A percentile compares a stretch with the other conserved stretches of the same genome.
phyloP scores from a whole-genome alignment of 2,888 invertebrate genomes.

The Amiota communis region DNA sequence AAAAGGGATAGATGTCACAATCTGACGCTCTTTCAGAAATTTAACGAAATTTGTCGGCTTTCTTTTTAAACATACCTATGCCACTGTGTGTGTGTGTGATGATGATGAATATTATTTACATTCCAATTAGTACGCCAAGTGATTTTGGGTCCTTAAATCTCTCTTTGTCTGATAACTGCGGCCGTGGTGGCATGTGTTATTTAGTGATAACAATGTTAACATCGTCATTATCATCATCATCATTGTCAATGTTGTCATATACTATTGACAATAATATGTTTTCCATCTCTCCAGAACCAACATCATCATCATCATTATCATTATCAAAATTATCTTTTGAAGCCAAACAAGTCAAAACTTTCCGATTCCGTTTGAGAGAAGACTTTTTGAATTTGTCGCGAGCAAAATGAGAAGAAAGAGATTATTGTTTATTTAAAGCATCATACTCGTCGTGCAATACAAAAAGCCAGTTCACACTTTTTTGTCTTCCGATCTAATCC shows the following conservation, averaged over 20 bases:
- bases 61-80: too few relatives aligned
- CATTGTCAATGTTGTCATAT: not conserved
- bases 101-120: slow-evolving; percentile 53
- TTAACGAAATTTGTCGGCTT: too few relatives aligned
- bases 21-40: too few relatives aligned
- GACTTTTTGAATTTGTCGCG: not conserved
- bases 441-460: too few relatives aligned
- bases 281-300: not conserved
- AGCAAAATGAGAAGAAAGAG: slow-evolving; percentile 31
- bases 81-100: too few relatives aligned
- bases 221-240: not conserved
- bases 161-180: too few relatives aligned
- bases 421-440: slow-evolving; percentile 63
- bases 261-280: not conserved
- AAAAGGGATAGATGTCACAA: too few relatives aligned
- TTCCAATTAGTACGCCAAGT: slow-evolving; percentile 66
- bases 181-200: not conserved
- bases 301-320: not conserved
- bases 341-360: too few relatives aligned
- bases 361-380: not conserved
- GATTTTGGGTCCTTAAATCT: slow-evolving; percentile 47
- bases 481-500: slow-evolving; percentile 2
- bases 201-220: too few relatives aligned
- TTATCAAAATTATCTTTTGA: too few relatives aligned
- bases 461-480: slow-evolving; percentile 65